Evolutionary conservation across 64 coral and sea anemone species (phyloP).

Genomic region (Catalaphyllia jardinei): DNA sequence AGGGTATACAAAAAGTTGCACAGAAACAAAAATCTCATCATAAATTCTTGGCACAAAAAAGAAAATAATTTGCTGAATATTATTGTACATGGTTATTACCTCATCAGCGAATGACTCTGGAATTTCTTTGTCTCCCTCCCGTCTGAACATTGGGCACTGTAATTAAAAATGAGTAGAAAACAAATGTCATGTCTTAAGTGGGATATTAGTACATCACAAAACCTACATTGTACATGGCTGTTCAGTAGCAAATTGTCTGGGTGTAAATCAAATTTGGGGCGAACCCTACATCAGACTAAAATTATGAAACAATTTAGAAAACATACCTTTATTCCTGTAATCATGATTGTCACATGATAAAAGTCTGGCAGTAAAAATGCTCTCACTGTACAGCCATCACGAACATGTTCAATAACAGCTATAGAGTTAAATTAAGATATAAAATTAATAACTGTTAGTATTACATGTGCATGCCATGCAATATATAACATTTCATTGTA

Average conservation of each 20-base stretch:
- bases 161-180: background rate
- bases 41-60: background rate
- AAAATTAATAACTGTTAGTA: too few species aligned
- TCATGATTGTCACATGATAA: conserved; percentile 93
- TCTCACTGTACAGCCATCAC: conserved; percentile 94
- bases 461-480: background rate
- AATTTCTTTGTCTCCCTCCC: conserved; percentile 87
- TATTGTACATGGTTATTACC: background rate
- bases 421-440: conserved; percentile 19
- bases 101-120: conserved; percentile 93
- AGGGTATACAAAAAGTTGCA: too few species aligned
- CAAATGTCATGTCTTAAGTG: background rate
- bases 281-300: too few species aligned
- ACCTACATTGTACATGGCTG: background rate
- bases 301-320: too few species aligned
- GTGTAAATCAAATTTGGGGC: background rate
- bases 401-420: conserved; percentile 99
- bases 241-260: background rate
- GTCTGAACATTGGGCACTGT: conserved; percentile 93
- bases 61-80: background rate
- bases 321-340: conserved; percentile 91
- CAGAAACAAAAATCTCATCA: too few species aligned
- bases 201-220: background rate
- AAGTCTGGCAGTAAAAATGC: conserved; percentile 88
- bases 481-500: too few species aligned